Evolutionary conservation across 2,113 vertebrate genomes (phyloP), one percentile per base, ranked within the genome.

Genomic region (Trematocara variabile): DNA sequence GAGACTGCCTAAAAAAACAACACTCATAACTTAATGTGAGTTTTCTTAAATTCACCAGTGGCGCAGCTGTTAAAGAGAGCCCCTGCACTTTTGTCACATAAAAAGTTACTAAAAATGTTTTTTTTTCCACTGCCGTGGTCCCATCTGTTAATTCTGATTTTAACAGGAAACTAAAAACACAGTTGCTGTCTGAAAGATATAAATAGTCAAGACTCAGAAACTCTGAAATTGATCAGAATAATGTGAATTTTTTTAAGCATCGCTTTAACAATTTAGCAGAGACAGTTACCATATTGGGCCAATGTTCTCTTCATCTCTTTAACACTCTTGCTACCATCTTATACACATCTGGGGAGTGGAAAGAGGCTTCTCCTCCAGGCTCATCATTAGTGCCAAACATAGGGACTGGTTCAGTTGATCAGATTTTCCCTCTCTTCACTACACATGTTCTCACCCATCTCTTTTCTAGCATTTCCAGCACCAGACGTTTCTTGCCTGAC

Each of bases 351-450:
- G 90, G 79, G 30, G 84, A 90, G 79, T 54, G 4, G 80, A 81
- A 77, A 82, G 70, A 58, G 68, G 58, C 81, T 84, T 90, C 86
- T 92, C 92, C 91, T 94, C 70, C 68, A 58, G 92, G 91, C 91
- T 87, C 86, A 86, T 94, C 91, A 90, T 94, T 93, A 94, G 54
- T 55, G 18, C 30, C 80, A 78, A 89, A 86, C 80, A 84, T 81
- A 50, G 77, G 80, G 81, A 89, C 81, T 90, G 37, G 87, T 81
- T 94, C 89, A 93, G 91, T 94, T 94, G 83, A 94, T 95, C 91
- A 91, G 86, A 89, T 84, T 79, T 25, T 84, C 55, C 30, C 33
- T 84, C 80, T 83, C 73, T 81, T 34, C 44, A n/a, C 54, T 63
- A 54, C 77, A 84, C 41, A 60, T 78, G 33, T 65, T 86, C 56